Percentiles rank a stretch among this genome's conserved stretches.
Evolutionary conservation across 2,888 invertebrate genomes (phyloP).

Genomic region (Himalopsyche kuldschensis): DNA sequence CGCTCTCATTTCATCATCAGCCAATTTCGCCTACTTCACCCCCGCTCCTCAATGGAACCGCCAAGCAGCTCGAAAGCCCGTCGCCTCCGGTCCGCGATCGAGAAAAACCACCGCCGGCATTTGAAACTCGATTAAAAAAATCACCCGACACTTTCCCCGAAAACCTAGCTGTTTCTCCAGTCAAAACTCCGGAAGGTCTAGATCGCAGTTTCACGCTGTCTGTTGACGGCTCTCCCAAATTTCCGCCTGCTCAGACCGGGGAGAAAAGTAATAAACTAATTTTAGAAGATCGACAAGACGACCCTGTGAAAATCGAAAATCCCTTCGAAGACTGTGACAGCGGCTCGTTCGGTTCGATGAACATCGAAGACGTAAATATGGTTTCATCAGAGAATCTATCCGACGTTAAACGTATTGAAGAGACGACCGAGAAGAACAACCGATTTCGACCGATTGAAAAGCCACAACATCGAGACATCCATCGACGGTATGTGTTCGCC

Average conservation of each 20-base stretch:
- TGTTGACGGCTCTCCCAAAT: constrained; percentile 10
- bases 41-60: background rate
- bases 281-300: background rate
- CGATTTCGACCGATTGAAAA: constrained; percentile 13
- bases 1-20: background rate
- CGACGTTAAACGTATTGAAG: constrained; percentile 10
- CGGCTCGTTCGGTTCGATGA: constrained; percentile 27
- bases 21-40: background rate
- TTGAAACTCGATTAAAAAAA: constrained; percentile 6
- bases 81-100: background rate
- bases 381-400: constrained; percentile 20
- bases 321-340: constrained; percentile 16
- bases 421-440: background rate
- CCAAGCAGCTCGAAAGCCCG: background rate
- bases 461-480: constrained; percentile 1
- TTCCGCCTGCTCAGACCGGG: background rate
- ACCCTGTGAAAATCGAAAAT: background rate
- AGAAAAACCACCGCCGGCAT: background rate
- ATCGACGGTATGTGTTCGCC: constrained; percentile 1
- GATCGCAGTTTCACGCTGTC: constrained; percentile 13
- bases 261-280: background rate
- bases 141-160: background rate
- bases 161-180: background rate
- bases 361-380: constrained; percentile 15
- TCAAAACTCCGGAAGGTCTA: constrained; percentile 8